phyloP scores from a whole-genome alignment of 1,140 invertebrate genomes.

The Orchestia grillus region DNA sequence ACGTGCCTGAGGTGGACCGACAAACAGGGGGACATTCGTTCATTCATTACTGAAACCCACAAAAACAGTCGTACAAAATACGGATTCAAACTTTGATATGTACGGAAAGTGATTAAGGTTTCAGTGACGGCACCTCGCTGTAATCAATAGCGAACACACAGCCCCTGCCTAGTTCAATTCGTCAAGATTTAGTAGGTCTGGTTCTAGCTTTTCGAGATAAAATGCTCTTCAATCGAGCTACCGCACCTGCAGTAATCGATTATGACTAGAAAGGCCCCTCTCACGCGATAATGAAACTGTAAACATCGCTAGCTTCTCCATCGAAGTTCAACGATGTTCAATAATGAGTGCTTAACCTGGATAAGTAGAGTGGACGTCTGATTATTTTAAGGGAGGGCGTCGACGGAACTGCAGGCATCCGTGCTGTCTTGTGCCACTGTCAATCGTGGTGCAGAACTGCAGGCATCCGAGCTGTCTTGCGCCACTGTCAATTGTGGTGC shows the following conservation, averaged over 20 bases:
- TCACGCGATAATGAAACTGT: background rate
- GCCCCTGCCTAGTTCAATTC: background rate
- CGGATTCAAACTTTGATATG: background rate
- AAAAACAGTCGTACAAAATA: background rate
- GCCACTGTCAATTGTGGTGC: background rate
- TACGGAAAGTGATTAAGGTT: background rate
- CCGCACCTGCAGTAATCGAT: background rate
- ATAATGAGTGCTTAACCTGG: background rate
- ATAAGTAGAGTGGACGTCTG: background rate
- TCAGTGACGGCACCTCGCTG: background rate
- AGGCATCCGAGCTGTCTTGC: background rate
- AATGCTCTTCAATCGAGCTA: background rate
- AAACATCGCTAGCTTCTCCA: background rate
- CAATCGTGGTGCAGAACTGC: too few relatives aligned
- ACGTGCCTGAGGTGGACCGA: background rate
- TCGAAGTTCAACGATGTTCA: background rate
- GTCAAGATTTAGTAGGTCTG: background rate
- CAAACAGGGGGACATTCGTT: background rate
- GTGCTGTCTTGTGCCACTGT: background rate
- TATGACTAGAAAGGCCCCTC: background rate
- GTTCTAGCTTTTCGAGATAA: background rate
- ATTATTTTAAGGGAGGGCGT: background rate
- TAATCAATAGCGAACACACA: background rate
- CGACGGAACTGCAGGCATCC: too few relatives aligned
- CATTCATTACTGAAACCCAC: background rate